A percentile compares a stretch with the other conserved stretches of the same genome.
These are phyloP conservation scores for Columbina picui DNA, from an alignment of 2,113 vertebrate species.

Conservation along the genomic window DNA sequence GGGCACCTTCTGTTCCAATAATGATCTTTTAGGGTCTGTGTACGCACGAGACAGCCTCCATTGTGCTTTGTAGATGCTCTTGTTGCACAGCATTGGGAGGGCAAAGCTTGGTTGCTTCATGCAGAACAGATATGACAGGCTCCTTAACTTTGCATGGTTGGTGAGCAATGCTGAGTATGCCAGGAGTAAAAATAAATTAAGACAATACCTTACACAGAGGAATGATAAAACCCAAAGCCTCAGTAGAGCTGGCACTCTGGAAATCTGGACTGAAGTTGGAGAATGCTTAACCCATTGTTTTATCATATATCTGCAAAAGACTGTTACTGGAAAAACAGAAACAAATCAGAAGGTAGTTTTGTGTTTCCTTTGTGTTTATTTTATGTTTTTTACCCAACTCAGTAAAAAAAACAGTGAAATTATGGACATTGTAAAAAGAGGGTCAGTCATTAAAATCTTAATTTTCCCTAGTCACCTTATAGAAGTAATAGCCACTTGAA, in stretches of 20 bases:
- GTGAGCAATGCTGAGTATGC: background rate
- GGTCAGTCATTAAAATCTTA: background rate
- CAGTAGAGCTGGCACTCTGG: background rate
- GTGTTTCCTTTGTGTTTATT: background rate
- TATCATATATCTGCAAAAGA: background rate
- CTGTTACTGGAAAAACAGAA: background rate
- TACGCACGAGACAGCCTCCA: background rate
- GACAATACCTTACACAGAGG: background rate
- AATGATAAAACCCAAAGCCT: background rate
- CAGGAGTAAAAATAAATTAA: background rate
- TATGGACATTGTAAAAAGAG: background rate
- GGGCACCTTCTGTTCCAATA: background rate
- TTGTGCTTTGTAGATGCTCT: background rate
- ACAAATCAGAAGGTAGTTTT: background rate
- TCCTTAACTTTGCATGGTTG: background rate
- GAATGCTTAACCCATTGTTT: background rate
- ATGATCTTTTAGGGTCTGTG: background rate
- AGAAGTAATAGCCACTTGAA: background rate
- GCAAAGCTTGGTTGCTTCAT: background rate
- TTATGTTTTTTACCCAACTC: background rate
- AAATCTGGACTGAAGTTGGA: background rate
- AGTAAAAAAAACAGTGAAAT: background rate
- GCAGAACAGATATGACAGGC: rapidly evolving
- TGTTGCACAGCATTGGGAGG: background rate
- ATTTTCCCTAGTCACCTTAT: background rate